phyloP scores from a whole-genome alignment of 2,797 vertebrate species.

The Macropus fuliginosus region DNA sequence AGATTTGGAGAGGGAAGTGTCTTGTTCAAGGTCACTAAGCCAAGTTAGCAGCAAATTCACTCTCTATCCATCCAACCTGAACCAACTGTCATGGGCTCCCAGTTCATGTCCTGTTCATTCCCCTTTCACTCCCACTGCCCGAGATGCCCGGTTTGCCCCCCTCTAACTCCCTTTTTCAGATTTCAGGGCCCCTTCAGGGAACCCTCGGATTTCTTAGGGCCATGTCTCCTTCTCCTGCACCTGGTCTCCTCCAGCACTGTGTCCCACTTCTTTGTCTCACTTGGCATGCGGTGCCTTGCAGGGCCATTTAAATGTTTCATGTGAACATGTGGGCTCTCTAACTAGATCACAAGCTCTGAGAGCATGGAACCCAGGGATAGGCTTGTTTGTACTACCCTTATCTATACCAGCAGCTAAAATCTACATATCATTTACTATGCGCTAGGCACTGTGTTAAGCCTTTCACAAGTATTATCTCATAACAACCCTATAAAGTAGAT shows the following conservation, averaged over 20 bases:
- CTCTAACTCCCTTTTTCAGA: background rate
- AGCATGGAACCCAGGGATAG: background rate
- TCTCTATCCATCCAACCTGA: background rate
- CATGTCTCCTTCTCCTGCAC: background rate
- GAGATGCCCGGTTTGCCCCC: background rate
- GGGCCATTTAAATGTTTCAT: background rate
- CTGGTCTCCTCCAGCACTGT: background rate
- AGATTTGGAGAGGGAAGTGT: background rate
- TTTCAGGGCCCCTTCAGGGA: background rate
- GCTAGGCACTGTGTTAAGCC: background rate
- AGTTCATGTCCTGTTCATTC: background rate
- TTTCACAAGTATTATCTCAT: background rate
- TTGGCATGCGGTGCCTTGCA: background rate
- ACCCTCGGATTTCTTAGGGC: background rate
- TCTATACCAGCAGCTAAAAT: background rate
- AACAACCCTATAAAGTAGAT: background rate
- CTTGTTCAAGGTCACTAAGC: background rate
- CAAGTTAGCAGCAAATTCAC: background rate
- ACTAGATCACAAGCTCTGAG: background rate
- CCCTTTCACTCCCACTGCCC: background rate
- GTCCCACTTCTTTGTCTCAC: background rate
- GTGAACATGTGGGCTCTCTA: background rate
- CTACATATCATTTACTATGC: background rate
- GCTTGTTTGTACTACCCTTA: background rate
- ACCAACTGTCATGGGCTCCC: background rate